Evolutionary conservation across 2,113 vertebrate genomes (phyloP).

Genomic region (Machaerirhynchus nigripectus): DNA sequence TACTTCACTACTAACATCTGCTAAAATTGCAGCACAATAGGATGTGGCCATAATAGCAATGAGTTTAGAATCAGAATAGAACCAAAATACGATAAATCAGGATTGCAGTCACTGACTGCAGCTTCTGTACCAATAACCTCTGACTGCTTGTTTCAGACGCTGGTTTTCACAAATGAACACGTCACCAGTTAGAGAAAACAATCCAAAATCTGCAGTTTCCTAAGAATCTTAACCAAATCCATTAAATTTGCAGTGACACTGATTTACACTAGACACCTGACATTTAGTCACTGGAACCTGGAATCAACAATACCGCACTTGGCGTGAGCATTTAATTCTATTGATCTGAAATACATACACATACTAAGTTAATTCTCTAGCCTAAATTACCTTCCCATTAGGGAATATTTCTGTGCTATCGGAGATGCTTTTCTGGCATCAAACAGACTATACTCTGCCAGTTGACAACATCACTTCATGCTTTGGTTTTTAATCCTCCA

Average conservation of each 20-base stretch:
- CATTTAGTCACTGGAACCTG: neutral
- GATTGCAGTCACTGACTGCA: neutral
- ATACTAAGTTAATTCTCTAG: neutral
- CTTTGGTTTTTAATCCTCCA: neutral
- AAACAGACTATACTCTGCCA: neutral
- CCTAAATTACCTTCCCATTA: neutral
- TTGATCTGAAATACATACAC: neutral
- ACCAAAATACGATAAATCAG: neutral
- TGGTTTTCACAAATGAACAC: neutral
- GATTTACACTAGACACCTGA: neutral
- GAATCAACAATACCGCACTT: neutral
- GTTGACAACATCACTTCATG: neutral
- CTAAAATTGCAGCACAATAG: neutral
- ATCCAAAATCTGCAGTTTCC: neutral
- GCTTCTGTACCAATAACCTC: neutral
- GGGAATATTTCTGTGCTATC: neutral
- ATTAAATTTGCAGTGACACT: neutral
- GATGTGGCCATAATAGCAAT: neutral
- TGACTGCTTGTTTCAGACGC: neutral
- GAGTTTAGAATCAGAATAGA: neutral
- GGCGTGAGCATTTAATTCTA: neutral
- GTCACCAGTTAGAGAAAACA: neutral
- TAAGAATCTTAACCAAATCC: neutral
- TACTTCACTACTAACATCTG: neutral
- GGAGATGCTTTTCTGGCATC: neutral